Base-by-base conservation (phyloP, 2,888 invertebrate species). In the Caenorhabditis sinica region DNA sequence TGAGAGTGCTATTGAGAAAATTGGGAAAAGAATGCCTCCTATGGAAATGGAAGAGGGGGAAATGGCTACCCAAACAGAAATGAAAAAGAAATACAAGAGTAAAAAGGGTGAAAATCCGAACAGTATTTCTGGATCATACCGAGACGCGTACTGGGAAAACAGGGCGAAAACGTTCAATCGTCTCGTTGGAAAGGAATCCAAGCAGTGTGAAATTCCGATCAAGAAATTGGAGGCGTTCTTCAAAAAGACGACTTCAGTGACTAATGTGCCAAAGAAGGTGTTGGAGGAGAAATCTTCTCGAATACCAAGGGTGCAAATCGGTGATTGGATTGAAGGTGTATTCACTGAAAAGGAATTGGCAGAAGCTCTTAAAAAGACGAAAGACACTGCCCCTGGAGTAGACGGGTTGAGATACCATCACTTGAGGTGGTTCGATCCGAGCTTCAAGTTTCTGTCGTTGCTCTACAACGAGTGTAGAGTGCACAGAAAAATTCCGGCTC, bases 41-140 rank as follows among this genome's bases (percentile, higher is more conserved):
- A 43, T 45, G 20, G 61, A 49, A 23, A 9, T 17, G 2, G n/a
- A 40, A 20, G 49, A 40, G 13, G 73, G 73, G 5, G 73, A 73
- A 33, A 74, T 74, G 74, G 28, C 30, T 4, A 74, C 74, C 13
- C 74, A 74, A 23, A 74, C 74, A 20, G 63, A 51, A 51, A 40
- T 28, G 5, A 43, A 20, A 11, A 63, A 40, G 40, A 36, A 63
- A n/a, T 20, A 40, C 36, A 4, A 36, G 15, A 20, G 36, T 3
- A n/a, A 40, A n/a, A 40, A 17, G 4, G 45, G 13, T 20, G 45
- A 66, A 65, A n/a, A n/a, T n/a, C n/a, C n/a, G n/a, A n/a, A n/a
- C n/a, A n/a, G n/a, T n/a, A n/a, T n/a, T n/a, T n/a, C n/a, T n/a
- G n/a, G n/a, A n/a, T n/a, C n/a, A n/a, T n/a, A n/a, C n/a, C 23